Conservation (phyloP, 1,140 invertebrate genomes). For the Philotrypesis tridentata region DNA sequence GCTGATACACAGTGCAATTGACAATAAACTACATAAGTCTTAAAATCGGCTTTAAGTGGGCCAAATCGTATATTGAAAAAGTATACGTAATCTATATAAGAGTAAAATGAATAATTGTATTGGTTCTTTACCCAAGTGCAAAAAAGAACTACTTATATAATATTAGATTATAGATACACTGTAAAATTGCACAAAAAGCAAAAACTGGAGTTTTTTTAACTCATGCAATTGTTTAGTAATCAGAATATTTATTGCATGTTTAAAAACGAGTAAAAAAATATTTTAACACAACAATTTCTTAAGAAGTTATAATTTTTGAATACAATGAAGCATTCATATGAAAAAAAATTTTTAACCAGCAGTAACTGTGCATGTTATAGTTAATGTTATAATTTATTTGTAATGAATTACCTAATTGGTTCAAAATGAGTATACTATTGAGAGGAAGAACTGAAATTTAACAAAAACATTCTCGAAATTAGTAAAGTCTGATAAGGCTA, state of each 20-base stretch:
- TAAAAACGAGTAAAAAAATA: background rate
- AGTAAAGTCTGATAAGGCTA: no score
- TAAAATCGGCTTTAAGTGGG: background rate
- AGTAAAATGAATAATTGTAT: background rate
- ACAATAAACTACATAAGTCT: constrained; percentile 32
- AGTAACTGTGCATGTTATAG: background rate
- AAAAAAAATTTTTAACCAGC: background rate
- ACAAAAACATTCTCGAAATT: background rate
- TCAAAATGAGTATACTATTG: background rate
- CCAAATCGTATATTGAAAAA: background rate
- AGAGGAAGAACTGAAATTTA: background rate
- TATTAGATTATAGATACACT: background rate
- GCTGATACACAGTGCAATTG: background rate
- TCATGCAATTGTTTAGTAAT: no score
- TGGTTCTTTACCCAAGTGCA: background rate
- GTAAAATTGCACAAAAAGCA: background rate
- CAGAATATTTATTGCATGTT: background rate
- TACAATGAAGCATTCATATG: background rate
- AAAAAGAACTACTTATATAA: constrained; percentile 5
- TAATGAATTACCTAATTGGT: background rate
- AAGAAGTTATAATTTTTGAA: background rate
- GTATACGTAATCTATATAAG: background rate
- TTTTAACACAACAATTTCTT: constrained; percentile 1
- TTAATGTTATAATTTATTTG: background rate
- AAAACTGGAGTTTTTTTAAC: background rate